Conservation (phyloP, 2,797 vertebrate genomes). For the Rhinophrynus dorsalis region DNA sequence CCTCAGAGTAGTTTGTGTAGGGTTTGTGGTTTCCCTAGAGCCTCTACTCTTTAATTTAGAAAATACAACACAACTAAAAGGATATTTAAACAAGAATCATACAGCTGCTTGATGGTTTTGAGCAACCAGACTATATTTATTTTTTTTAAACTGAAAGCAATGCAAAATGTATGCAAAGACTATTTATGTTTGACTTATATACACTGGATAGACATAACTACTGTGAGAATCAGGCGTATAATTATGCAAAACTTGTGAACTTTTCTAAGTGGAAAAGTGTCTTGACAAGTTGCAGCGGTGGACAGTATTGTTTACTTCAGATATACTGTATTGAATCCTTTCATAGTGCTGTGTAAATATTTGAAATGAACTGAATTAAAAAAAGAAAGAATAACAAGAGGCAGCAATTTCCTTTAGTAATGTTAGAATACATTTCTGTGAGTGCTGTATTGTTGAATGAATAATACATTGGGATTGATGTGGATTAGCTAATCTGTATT, state of each 20-base stretch:
- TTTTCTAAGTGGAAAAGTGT: not conserved
- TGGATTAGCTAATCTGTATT: slow-evolving; percentile 22
- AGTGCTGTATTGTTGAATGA: slow-evolving; percentile 14
- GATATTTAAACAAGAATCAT: slow-evolving; percentile 49
- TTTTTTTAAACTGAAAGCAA: slow-evolving; percentile 11
- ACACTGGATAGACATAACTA: not conserved
- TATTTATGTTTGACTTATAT: not conserved
- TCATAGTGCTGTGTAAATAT: not conserved
- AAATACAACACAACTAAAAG: slow-evolving; percentile 49
- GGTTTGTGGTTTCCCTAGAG: slow-evolving; percentile 54
- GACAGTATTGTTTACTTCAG: not conserved
- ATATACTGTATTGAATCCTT: not conserved
- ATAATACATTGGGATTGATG: slow-evolving; percentile 9
- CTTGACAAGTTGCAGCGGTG: not conserved
- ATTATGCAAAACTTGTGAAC: not conserved
- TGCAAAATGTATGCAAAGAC: not conserved
- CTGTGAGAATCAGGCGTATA: not conserved
- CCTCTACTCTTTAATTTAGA: slow-evolving; percentile 58
- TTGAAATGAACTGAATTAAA: not conserved
- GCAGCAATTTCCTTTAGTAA: slow-evolving; percentile 7
- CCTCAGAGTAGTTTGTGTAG: slow-evolving; percentile 56
- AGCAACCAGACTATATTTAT: slow-evolving; percentile 26
- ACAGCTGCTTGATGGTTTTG: slow-evolving; percentile 48
- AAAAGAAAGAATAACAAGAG: not conserved
- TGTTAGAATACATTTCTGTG: slow-evolving; percentile 11